Evolutionary conservation across 1,140 invertebrate genomes (phyloP), one percentile per base, ranked within the genome.

Genomic region (Aphaenogaster rudis): DNA sequence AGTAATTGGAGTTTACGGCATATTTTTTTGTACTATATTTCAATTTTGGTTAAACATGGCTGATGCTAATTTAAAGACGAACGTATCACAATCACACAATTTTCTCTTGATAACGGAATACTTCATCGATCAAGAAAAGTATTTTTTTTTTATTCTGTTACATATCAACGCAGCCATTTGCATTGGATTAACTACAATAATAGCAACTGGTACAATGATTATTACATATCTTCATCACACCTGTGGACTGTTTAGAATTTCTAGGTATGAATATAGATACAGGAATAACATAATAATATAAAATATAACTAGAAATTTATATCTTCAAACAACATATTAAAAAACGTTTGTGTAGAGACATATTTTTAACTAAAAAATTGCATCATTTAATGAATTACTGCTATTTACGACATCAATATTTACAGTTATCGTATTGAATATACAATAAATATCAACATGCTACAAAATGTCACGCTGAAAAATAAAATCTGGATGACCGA

Each of bases 181-280:
- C 11, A 4, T 74, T 15, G 71, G 9, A 7, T 0, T 0, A 1
- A 9, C n/a, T 61, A 1, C 15, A 59, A 5, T 15, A 15, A 1
- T 77, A 45, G 54, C 54, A 17, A 17, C 11, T 45, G 54, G 39
- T 28, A 33, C 74, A 61, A 33, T 61, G 4, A 2, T 28, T 3
- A 17, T 77, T 45, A 33, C 54, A 1, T 77, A 42, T 33, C 0
- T 33, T 5, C 21, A 45, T 3, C 39, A 77, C 33, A 42, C 13
- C 13, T 77, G 39, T 59, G 74, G 54, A 42, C 45, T 77, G 54
- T 77, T 77, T 17, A 77, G n/a, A 61, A 77, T 77, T 33, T 54
- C 74, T 28, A 77, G 74, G 54, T 77, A 61, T 2, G 54, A 45
- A 33, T 17, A 15, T 45, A 6, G 8, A 61, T 13, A 3, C 15